Evolutionary conservation across 1,140 invertebrate species (phyloP).

Genomic region (Ctenoplectra terminalis): DNA sequence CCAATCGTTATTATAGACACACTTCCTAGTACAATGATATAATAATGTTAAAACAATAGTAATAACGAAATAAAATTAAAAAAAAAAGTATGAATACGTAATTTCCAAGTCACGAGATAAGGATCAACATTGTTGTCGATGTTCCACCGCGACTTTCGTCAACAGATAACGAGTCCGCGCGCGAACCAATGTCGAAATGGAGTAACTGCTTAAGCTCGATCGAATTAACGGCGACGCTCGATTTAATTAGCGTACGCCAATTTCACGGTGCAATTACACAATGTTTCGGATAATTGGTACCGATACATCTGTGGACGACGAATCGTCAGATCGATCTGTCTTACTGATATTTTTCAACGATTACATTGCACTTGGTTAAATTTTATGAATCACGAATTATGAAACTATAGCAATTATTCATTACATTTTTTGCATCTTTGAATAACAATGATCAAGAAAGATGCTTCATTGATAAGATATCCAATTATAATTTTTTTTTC

Average conservation of each 20-base stretch:
- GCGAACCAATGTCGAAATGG: slow-evolving; percentile 26
- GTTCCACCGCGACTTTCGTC: background rate
- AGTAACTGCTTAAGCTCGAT: slow-evolving; percentile 20
- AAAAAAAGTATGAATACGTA: no score
- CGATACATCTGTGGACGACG: background rate
- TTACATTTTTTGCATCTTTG: no score
- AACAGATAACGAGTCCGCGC: background rate
- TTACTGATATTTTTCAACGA: background rate
- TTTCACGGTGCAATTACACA: slow-evolving; percentile 25
- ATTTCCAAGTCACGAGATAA: no score
- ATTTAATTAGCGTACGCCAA: slow-evolving; percentile 39
- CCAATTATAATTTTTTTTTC: no score
- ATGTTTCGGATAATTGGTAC: slow-evolving; percentile 23
- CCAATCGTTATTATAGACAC: no score
- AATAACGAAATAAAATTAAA: no score
- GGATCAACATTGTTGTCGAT: background rate
- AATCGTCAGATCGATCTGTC: slow-evolving; percentile 1
- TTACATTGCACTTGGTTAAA: background rate
- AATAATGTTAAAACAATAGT: no score
- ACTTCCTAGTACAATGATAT: no score
- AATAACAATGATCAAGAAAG: no score
- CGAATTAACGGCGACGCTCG: slow-evolving; percentile 18
- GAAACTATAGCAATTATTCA: no score
- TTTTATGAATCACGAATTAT: no score
- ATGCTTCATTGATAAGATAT: no score